phyloP scores from a whole-genome alignment of 2,888 invertebrate species.

The Callyntrura sp. region DNA sequence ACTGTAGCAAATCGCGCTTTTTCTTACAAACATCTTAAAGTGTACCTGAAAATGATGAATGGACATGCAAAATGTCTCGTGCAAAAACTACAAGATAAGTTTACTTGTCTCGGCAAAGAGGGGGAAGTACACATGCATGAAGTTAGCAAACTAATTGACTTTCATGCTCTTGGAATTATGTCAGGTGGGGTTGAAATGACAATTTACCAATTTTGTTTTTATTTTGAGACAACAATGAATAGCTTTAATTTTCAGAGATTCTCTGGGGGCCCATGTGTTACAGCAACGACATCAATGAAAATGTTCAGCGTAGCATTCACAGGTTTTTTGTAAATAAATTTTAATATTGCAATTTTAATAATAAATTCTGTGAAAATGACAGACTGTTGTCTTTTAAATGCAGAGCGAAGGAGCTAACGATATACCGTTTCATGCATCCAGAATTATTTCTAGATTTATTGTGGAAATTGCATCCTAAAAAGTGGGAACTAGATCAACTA shows the following conservation, averaged over 20 bases:
- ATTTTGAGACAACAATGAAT: conserved; percentile 6
- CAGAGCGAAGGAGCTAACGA: conserved; percentile 26
- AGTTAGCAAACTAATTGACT: background rate
- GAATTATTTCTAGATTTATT: conserved; percentile 8
- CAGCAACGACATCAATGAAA: background rate
- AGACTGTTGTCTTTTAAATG: no score
- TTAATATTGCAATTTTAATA: conserved; percentile 13
- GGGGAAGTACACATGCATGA: background rate
- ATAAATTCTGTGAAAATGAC: no score
- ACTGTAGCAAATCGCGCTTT: conserved; percentile 1
- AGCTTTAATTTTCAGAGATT: conserved; percentile 1
- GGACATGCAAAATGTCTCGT: conserved; percentile 4
- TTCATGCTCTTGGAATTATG: background rate
- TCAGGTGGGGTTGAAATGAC: no score
- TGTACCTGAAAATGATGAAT: conserved; percentile 21
- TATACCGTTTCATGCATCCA: conserved; percentile 7
- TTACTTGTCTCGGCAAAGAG: background rate
- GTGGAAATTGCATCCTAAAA: conserved; percentile 45
- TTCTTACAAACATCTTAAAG: background rate
- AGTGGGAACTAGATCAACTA: conserved; percentile 10
- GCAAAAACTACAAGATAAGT: background rate
- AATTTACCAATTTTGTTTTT: background rate
- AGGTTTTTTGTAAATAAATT: conserved; percentile 5
- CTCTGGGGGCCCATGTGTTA: background rate
- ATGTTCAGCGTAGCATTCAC: conserved; percentile 17